Base-by-base conservation (phyloP, 2,888 invertebrate genomes). In the Polymixis lichenea region DNA sequence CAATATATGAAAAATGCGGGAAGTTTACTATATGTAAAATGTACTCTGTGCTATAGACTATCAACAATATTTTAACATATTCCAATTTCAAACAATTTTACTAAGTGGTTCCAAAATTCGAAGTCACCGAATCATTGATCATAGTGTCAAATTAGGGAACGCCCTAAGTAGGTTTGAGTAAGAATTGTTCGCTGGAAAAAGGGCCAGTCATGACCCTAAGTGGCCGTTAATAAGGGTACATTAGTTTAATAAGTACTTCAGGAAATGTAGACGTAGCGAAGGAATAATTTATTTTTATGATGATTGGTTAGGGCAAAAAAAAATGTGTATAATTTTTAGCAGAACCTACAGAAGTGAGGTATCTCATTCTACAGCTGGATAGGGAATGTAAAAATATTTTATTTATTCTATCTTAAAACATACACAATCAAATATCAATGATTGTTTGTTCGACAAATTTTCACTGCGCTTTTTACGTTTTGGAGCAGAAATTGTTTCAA, bases 71-170 rank as follows among this genome's bases (percentile, higher is more conserved):
- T 38, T 38, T 38, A 32, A 32, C 32, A 32, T 1, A 46, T 46
- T 46, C 43, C 43, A 80, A 72, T 56, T 56, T 62, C 6, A 13
- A 7, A 6, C n/a, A 56, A n/a, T 25, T 28, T 43, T 13, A 46
- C 11, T 49, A 19, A 78, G 64, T 53, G 64, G 17, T 49, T 22
- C 15, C 7, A 58, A 64, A 17, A 51, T 55, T 62, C 17, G 55
- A 56, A 43, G 32, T 49, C 56, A 62, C 17, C 32, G 9, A 32
- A 77, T 28, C 67, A 80, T 86, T 80, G 87, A 85, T 83, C 86
- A 82, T 51, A 53, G 51, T 77, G 78, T 70, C 77, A 80, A 77
- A 85, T 75, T 68, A 75, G 67, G 73, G 8, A 64, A 77, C 78
- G 76, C 61, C 76, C n/a, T 56, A 58, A n/a, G n/a, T 67, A 46